Evolutionary conservation across 2,113 vertebrate species (phyloP).

Genomic region (Rhabdornis inornatus): DNA sequence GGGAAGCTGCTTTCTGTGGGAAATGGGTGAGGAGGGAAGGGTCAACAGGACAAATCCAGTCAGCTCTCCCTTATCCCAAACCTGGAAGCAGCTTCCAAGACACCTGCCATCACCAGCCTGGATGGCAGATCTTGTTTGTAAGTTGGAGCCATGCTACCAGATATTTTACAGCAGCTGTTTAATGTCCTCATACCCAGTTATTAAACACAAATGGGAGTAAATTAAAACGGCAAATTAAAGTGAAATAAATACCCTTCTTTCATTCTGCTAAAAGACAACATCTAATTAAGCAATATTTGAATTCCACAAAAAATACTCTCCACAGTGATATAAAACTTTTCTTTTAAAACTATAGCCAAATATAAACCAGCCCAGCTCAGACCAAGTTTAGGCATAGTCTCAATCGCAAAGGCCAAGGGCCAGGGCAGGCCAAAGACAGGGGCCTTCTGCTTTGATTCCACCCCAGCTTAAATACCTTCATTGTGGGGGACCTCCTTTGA

Average conservation of each 20-base stretch:
- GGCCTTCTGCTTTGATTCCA: neutral
- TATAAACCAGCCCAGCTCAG: neutral
- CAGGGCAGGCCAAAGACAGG: neutral
- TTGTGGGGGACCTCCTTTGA: neutral
- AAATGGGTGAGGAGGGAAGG: neutral
- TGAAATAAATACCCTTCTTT: conserved; percentile 66
- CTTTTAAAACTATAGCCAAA: conserved; percentile 47
- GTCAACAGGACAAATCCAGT: neutral
- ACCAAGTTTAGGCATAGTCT: neutral
- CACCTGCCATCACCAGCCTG: neutral
- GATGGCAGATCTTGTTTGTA: neutral
- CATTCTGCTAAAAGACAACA: conserved; percentile 67
- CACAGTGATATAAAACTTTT: conserved; percentile 36
- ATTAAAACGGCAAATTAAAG: conserved; percentile 69
- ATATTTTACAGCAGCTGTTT: conserved; percentile 64
- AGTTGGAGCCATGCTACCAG: neutral
- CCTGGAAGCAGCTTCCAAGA: neutral
- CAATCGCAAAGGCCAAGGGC: fast-evolving
- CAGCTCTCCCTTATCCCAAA: neutral
- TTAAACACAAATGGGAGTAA: conserved; percentile 67
- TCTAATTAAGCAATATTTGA: conserved; percentile 74
- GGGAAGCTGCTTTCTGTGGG: neutral
- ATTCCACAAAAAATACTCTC: conserved; percentile 71
- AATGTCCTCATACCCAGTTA: conserved; percentile 69
- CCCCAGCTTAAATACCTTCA: neutral